phyloP scores from a whole-genome alignment of 2,797 vertebrate genomes.

The Semaprochilodus insignis region DNA sequence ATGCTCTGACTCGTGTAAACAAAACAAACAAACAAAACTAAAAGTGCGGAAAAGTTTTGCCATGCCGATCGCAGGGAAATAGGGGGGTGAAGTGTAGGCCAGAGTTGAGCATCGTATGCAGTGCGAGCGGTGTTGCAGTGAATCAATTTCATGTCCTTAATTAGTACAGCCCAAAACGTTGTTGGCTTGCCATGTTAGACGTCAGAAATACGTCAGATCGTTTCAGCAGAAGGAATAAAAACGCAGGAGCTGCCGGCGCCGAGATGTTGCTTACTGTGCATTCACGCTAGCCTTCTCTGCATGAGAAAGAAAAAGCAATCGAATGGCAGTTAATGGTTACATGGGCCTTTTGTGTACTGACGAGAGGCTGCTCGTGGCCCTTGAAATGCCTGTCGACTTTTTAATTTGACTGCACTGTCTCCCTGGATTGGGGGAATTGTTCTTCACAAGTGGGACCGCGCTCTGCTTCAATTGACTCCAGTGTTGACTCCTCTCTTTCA shows the following conservation, averaged over 20 bases:
- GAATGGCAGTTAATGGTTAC: slow-evolving; percentile 48
- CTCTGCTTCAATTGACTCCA: slow-evolving; percentile 41
- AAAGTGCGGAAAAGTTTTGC: background rate
- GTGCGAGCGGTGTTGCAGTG: background rate
- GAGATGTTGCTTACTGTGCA: background rate
- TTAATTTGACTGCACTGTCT: slow-evolving; percentile 53
- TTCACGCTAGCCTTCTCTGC: background rate
- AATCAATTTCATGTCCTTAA: background rate
- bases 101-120: background rate
- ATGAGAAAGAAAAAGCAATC: slow-evolving; percentile 40
- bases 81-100: background rate
- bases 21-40: slow-evolving; percentile 23
- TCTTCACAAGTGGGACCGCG: slow-evolving; percentile 35
- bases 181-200: background rate
- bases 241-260: background rate
- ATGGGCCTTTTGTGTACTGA: slow-evolving; percentile 50
- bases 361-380: slow-evolving; percentile 38
- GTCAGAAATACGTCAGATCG: background rate
- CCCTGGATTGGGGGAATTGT: slow-evolving; percentile 44
- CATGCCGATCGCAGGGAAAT: background rate
- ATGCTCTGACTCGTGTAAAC: slow-evolving; percentile 17
- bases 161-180: background rate
- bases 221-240: background rate
- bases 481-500: slow-evolving; percentile 28
- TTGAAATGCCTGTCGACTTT: slow-evolving; percentile 57